Evolutionary conservation across 1,140 invertebrate genomes (phyloP), one percentile per base, ranked within the genome.

Genomic region (Heliothis subflexa): DNA sequence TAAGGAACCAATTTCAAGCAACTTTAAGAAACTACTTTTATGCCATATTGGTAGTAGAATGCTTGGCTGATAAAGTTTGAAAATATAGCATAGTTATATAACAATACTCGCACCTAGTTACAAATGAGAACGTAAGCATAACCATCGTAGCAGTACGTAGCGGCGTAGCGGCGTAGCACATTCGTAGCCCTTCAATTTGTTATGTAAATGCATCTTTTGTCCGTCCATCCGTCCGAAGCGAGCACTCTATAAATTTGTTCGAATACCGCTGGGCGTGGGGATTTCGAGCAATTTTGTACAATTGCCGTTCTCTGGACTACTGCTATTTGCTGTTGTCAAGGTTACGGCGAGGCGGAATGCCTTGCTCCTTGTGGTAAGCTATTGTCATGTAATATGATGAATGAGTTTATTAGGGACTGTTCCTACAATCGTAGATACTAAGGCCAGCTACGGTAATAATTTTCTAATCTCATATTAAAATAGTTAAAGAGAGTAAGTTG

Each of bases 131-230:
- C 70, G 50, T 18, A 57, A 16, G 50, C 33, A 10, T 57, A 52
- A 55, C 13, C 64, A 1, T 50, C 47, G 76, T 59, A 59, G 64
- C 76, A 50, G 21, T 47, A 61, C 61, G 81, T 81, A 76, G 72
- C 59, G 9, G 61, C 74, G 66, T 54, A 72, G 47, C 59, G 66
- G 45, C 52, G 78, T 78, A 74, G 78, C 78, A 52, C 75, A 76
- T 61, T 75, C 79, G 84, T 80, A 83, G 89, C 85, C 89, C 88
- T 88, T 88, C 88, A 91, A 91, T 91, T 91, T 91, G 87, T 83
- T 89, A 91, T 91, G 89, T 86, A 89, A 91, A 91, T 91, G 86
- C 78, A 86, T 83, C 84, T 89, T 90, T 90, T 90, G 89, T 90
- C 84, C 83, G 83, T 81, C 84, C 83, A 82, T 81, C 78, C 77